A percentile compares a stretch with the other conserved stretches of the same genome.
Conservation (phyloP, 2,113 vertebrate genomes). For the Telmatochromis brichardi region DNA sequence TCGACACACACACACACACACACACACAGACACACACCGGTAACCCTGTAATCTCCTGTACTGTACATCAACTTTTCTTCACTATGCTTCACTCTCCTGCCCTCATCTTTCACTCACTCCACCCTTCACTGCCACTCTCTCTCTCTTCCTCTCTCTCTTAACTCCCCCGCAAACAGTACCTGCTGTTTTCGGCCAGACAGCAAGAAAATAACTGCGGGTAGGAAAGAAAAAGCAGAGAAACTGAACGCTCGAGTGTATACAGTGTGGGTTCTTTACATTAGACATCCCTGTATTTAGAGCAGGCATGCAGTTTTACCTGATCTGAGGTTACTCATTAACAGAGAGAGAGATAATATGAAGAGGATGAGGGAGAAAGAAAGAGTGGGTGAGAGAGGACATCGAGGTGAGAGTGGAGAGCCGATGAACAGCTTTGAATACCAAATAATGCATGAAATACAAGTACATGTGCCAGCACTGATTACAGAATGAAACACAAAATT, state of each 20-base stretch:
- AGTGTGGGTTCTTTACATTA: background rate
- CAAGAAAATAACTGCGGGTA: background rate
- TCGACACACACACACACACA: background rate
- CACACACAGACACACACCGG: background rate
- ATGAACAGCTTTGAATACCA: background rate
- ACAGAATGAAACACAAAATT: background rate
- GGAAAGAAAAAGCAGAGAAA: background rate
- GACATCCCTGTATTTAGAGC: background rate
- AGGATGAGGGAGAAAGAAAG: slow-evolving; percentile 22
- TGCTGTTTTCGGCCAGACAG: slow-evolving; percentile 41
- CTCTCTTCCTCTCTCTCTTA: background rate
- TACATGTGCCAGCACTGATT: background rate
- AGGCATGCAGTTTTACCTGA: slow-evolving; percentile 1
- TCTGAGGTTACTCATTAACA: slow-evolving; percentile 28
- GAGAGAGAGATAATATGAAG: slow-evolving; percentile 17
- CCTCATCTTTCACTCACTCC: background rate
- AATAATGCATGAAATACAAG: slow-evolving; percentile 3
- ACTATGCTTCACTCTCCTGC: background rate
- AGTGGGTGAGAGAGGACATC: slow-evolving; percentile 15
- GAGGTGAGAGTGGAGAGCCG: slow-evolving; percentile 37
- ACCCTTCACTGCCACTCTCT: background rate
- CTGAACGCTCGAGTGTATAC: background rate
- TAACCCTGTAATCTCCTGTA: slow-evolving; percentile 1
- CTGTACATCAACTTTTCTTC: slow-evolving; percentile 16
- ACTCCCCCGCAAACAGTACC: slow-evolving; percentile 45